Percentiles rank a stretch among this genome's conserved stretches.
These are phyloP conservation scores for Rhadina sibilatrix DNA, from an alignment of 2,113 vertebrate genomes.

Conservation along the genomic window DNA sequence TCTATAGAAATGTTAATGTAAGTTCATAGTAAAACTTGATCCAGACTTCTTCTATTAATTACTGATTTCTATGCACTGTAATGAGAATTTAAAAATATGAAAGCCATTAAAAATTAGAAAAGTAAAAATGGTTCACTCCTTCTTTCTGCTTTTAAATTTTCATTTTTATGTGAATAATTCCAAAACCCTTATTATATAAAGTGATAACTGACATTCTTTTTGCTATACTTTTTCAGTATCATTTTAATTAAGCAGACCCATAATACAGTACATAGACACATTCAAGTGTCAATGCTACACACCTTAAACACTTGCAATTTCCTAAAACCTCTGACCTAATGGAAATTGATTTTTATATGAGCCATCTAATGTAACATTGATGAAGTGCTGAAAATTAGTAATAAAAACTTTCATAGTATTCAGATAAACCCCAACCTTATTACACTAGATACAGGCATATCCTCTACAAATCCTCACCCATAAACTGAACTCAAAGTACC, in stretches of 20 bases:
- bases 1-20: constrained; percentile 47
- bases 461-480: neutral
- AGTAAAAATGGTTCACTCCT: constrained; percentile 42
- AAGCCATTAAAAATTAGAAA: constrained; percentile 51
- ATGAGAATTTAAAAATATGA: constrained; percentile 67
- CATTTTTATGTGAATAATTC: neutral
- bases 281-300: neutral
- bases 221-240: constrained; percentile 49
- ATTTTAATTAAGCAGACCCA: constrained; percentile 57
- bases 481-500: neutral
- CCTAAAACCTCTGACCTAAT: neutral
- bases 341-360: neutral
- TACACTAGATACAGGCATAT: neutral
- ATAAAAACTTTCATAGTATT: neutral
- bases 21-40: constrained; percentile 39
- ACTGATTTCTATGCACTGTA: constrained; percentile 53
- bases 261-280: constrained; percentile 35
- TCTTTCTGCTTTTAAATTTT: constrained; percentile 49
- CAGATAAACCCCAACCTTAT: neutral
- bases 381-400: neutral
- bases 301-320: neutral
- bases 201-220: constrained; percentile 50
- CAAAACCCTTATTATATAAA: constrained; percentile 37
- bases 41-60: constrained; percentile 58
- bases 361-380: neutral